Evolutionary conservation across 2,113 vertebrate genomes (phyloP).

Genomic region (Noctilio leporinus): DNA sequence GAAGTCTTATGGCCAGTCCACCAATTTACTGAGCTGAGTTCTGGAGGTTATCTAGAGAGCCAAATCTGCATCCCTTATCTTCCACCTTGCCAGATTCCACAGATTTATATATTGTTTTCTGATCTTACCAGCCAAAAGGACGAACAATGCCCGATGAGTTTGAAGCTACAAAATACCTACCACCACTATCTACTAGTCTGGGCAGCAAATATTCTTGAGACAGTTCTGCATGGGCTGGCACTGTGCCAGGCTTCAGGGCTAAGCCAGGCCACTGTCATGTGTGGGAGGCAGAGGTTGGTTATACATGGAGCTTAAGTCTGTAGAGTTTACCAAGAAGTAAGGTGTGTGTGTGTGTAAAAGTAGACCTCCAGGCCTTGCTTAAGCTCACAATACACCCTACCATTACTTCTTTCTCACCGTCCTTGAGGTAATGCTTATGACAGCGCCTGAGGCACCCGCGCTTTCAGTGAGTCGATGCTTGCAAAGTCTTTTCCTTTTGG

Average conservation of each 20-base stretch:
- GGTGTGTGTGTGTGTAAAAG: background rate
- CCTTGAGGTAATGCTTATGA: background rate
- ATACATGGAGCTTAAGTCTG: background rate
- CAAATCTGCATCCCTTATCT: background rate
- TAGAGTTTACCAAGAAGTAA: background rate
- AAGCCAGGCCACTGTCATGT: background rate
- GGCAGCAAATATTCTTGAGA: background rate
- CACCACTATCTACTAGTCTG: background rate
- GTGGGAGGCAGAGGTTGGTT: background rate
- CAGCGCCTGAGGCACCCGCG: background rate
- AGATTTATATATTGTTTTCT: slow-evolving; percentile 19
- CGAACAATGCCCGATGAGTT: background rate
- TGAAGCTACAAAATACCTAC: background rate
- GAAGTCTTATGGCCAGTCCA: background rate
- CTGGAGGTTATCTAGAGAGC: background rate
- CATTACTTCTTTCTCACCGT: background rate
- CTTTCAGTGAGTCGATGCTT: background rate
- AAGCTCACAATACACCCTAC: background rate
- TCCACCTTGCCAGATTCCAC: background rate
- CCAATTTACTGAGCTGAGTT: background rate
- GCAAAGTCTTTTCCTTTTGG: background rate
- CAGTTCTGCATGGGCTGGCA: background rate
- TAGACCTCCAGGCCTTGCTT: background rate
- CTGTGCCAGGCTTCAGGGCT: background rate
- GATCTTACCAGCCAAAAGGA: background rate